Conservation (phyloP, 2,113 vertebrate genomes). For the Ochotona princeps region DNA sequence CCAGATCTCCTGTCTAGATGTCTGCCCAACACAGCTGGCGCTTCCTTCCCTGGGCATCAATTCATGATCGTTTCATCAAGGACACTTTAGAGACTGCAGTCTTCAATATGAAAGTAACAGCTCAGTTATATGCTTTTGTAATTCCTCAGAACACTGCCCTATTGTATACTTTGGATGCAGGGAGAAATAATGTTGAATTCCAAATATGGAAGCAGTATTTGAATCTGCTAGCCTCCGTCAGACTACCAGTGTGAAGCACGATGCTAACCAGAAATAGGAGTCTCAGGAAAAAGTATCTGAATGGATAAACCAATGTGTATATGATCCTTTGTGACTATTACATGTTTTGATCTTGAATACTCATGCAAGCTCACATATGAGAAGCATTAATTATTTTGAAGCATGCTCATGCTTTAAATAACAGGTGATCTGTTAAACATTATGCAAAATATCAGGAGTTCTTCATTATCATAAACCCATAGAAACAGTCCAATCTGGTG, state of each 20-base stretch:
- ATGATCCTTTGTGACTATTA: neutral
- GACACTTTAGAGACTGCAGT: neutral
- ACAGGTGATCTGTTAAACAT: neutral
- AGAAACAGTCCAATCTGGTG: neutral
- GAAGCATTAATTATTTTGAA: neutral
- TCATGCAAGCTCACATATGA: neutral
- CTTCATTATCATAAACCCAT: neutral
- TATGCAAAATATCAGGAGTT: neutral
- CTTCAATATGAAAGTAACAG: neutral
- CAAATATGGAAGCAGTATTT: neutral
- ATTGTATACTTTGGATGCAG: neutral
- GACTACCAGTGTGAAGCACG: neutral
- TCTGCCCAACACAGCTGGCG: neutral
- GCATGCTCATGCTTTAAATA: conserved; percentile 7
- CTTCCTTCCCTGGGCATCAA: neutral
- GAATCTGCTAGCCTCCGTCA: accelerated
- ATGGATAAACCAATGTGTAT: neutral
- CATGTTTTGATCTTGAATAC: neutral
- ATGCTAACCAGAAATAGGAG: neutral
- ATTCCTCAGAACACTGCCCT: neutral
- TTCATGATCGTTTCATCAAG: neutral
- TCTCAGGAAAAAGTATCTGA: neutral
- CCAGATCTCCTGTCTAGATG: neutral
- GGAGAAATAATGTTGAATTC: neutral
- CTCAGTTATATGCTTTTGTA: neutral